Conservation (phyloP, 2,113 vertebrate species). For the Pollimyrus isidori region DNA sequence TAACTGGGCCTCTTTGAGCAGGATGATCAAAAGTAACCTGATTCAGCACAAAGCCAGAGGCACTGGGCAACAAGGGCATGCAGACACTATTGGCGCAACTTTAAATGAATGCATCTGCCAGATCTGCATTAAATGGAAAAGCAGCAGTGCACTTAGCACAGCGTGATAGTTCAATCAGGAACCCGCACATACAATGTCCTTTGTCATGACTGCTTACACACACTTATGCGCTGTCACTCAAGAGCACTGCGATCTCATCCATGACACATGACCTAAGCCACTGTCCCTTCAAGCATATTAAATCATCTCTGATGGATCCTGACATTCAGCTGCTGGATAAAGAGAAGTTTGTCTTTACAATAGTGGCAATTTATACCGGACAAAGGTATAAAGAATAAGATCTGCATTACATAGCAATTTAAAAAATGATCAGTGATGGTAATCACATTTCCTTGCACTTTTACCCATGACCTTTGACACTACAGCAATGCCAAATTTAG, state of each 20-base stretch:
- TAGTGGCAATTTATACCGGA: not conserved
- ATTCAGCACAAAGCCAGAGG: not conserved
- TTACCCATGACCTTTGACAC: not conserved
- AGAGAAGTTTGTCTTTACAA: not conserved
- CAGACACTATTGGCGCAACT: not conserved
- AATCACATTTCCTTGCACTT: not conserved
- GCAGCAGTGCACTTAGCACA: not conserved
- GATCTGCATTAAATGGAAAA: not conserved
- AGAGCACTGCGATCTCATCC: not conserved
- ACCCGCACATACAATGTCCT: not conserved
- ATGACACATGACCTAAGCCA: not conserved
- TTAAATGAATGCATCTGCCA: not conserved
- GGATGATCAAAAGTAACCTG: not conserved
- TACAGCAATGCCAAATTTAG: not conserved
- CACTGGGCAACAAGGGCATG: not conserved
- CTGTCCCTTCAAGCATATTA: not conserved
- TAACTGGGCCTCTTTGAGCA: not conserved
- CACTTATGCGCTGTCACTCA: not conserved
- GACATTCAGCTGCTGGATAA: not conserved
- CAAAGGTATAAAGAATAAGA: not conserved
- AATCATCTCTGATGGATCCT: not conserved
- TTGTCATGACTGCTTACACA: not conserved
- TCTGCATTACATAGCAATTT: not conserved
- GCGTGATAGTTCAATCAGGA: not conserved
- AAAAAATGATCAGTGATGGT: not conserved